Conservation (phyloP, 2,888 invertebrate species). For the Omphaloscelis lunosa region DNA sequence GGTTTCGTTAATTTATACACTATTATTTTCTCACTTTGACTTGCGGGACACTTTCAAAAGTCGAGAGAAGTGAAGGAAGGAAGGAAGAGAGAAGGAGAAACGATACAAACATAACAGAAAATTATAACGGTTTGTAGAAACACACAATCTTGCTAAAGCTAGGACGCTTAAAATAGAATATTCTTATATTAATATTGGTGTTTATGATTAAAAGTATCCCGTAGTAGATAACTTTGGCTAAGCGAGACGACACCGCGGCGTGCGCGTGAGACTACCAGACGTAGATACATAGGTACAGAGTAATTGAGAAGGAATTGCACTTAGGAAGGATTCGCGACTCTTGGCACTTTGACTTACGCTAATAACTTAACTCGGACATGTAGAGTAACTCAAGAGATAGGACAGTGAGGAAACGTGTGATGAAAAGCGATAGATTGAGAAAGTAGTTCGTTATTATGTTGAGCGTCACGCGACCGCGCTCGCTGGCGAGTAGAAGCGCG, state of each 20-base stretch:
- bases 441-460: constrained; percentile 20
- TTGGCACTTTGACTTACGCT: constrained; percentile 89
- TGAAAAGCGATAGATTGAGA: constrained; percentile 48
- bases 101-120: constrained; percentile 50
- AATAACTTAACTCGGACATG: constrained; percentile 72
- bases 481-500: constrained; percentile 38
- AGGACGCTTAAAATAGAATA: constrained; percentile 47
- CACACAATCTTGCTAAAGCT: constrained; percentile 60
- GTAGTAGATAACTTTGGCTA: constrained; percentile 72
- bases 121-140: constrained; percentile 53
- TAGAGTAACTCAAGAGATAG: constrained; percentile 64
- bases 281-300: constrained; percentile 73
- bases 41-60: constrained; percentile 78
- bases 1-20: constrained; percentile 75
- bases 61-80: constrained; percentile 50
- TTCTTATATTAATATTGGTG: constrained; percentile 55
- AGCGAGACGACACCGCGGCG: constrained; percentile 72
- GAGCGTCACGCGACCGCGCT: constrained; percentile 31
- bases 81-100: constrained; percentile 42
- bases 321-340: constrained; percentile 84
- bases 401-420: constrained; percentile 51
- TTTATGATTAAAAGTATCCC: constrained; percentile 75
- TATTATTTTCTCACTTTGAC: constrained; percentile 79
- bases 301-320: constrained; percentile 88
- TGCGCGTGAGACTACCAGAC: constrained; percentile 63